Base-by-base conservation (phyloP, 2,888 invertebrate species). In the Trisateles emortualis region DNA sequence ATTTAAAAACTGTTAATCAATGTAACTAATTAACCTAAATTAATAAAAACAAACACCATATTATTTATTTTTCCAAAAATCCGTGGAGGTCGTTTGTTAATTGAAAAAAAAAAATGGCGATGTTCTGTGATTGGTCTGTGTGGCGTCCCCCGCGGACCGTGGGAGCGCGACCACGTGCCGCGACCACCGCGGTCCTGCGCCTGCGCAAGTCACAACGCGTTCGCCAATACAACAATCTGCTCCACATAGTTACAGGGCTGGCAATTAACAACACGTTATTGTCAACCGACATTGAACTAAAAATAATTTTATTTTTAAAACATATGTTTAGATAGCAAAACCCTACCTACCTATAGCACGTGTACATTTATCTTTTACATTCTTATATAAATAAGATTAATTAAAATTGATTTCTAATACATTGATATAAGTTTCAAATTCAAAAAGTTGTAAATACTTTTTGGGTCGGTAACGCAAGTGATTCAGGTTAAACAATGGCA, bases 141-240 rank as follows among this genome's bases (percentile, higher is more conserved):
- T 47, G 50, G 60, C 48, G 66, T 68, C 78, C 83, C 87, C 88
- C 85, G 76, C 75, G 72, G 84, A 72, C 79, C 88, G 88, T 88
- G 88, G 85, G 88, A 88, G 81, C 71, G 53, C 68, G 76, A 76
- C 70, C 73, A 76, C 78, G 76, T 78, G 80, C 57, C 59, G 56
- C 74, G 83, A 81, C 86, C 86, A 79, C 84, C 85, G 76, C 82
- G 73, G 68, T 50, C 71, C 74, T 53, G 73, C 69, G 61, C 72
- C 73, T 47, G 49, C 66, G 60, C 74, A 52, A 45, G 70, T 72
- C 56, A 53, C 60, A 69, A 81, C 82, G 67, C 69, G 83, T 71
- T 74, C 63, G 75, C 72, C 36, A 33, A 52, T 33, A 36, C 14
- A 11, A 43, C 67, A 72, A 74, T 71, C 60, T 70, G 72, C 52